Evolutionary conservation across 2,888 invertebrate species (phyloP).

Genomic region (Mesopsocus fuscifrons): DNA sequence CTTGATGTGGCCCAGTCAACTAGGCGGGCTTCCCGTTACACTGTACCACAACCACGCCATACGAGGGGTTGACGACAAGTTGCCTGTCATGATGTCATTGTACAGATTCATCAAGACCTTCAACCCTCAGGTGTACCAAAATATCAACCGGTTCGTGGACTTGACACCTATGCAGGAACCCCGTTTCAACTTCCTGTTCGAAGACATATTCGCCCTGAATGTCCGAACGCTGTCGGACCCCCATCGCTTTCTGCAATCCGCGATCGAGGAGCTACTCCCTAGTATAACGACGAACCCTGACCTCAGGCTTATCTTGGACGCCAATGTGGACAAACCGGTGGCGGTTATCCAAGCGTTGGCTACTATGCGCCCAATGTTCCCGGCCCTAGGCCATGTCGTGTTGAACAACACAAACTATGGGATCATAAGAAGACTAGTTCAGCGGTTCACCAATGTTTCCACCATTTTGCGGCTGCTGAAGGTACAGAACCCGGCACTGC

Average conservation of each 20-base stretch:
- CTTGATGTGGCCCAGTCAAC: not conserved
- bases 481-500: too few species aligned
- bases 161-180: not conserved
- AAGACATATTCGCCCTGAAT: not conserved
- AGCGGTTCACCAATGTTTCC: not conserved
- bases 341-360: not conserved
- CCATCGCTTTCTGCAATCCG: not conserved
- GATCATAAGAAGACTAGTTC: not conserved
- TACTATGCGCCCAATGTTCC: not conserved
- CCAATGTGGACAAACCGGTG: not conserved
- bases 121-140: not conserved
- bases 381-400: not conserved
- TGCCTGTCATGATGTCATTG: not conserved
- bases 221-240: not conserved
- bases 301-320: not conserved
- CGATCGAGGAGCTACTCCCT: not conserved
- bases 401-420: not conserved
- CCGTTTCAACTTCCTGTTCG: not conserved
- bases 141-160: not conserved
- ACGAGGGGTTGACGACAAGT: not conserved
- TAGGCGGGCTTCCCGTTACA: not conserved
- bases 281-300: not conserved
- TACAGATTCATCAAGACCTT: not conserved
- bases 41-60: not conserved
- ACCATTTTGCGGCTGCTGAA: not conserved